phyloP scores from a whole-genome alignment of 2,113 vertebrate species.

The Tympanuchus pallidicinctus region DNA sequence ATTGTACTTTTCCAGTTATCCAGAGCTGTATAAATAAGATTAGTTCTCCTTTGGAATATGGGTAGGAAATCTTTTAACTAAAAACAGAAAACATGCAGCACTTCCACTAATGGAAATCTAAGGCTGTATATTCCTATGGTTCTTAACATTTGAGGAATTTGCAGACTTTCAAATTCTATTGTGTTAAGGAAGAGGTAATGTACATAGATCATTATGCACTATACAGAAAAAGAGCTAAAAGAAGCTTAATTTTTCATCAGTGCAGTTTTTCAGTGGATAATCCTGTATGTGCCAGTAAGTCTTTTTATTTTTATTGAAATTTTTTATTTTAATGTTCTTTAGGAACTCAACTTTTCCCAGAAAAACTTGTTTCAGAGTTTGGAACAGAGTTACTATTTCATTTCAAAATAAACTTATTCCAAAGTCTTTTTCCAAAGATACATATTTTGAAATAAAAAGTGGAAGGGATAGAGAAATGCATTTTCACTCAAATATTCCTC shows the following conservation, averaged over 20 bases:
- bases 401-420: not conserved
- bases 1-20: not conserved
- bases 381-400: not conserved
- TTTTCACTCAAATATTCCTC: not conserved
- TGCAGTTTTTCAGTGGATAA: not conserved
- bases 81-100: not conserved
- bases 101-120: not conserved
- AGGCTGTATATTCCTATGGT: not conserved
- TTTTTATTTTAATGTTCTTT: not conserved
- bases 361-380: not conserved
- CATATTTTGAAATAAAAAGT: not conserved
- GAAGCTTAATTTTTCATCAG: not conserved
- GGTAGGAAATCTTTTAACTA: not conserved
- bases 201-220: not conserved
- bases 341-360: not conserved
- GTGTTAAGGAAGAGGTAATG: not conserved
- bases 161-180: not conserved
- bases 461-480: not conserved
- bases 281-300: not conserved
- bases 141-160: not conserved
- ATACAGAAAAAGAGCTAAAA: not conserved
- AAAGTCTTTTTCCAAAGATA: not conserved
- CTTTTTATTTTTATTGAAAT: not conserved
- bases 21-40: not conserved
- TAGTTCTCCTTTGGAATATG: not conserved